Conservation (phyloP, 23 tunicate species). For the Oikopleura dioica region DNA sequence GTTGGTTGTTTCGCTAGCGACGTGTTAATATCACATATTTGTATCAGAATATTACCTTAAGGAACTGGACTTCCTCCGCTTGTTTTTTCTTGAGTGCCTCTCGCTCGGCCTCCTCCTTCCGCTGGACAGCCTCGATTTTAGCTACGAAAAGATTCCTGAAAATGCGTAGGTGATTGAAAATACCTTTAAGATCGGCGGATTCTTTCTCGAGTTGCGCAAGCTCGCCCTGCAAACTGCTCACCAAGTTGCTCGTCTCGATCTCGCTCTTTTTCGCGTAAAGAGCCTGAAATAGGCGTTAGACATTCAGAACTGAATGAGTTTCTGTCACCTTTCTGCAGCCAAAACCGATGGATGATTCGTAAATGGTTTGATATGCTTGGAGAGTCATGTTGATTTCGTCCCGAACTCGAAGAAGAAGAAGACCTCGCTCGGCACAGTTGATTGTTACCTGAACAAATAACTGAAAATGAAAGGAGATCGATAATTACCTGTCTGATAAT, state of each 20-base stretch:
- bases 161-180: slow-evolving; percentile 61
- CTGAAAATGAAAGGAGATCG: neutral
- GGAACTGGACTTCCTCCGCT: slow-evolving; percentile 95
- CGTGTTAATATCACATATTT: neutral
- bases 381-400: slow-evolving; percentile 98
- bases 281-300: too few species aligned
- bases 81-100: slow-evolving; percentile 88
- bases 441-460: slow-evolving; percentile 67
- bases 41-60: slow-evolving; percentile 32
- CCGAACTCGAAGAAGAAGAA: slow-evolving; percentile 62
- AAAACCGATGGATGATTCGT: slow-evolving; percentile 92
- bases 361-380: slow-evolving; percentile 87
- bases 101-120: slow-evolving; percentile 69
- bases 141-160: too few species aligned
- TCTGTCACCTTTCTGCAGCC: slow-evolving; percentile 97
- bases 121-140: slow-evolving; percentile 81
- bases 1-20: neutral
- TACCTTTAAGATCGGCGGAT: slow-evolving; percentile 57
- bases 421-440: slow-evolving; percentile 97
- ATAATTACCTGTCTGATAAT: slow-evolving; percentile 1
- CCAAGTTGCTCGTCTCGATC: slow-evolving; percentile 76
- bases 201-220: slow-evolving; percentile 57
- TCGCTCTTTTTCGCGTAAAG: slow-evolving; percentile 90
- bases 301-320: too few species aligned
- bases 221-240: slow-evolving; percentile 17